Base-by-base conservation (phyloP, 92 coral and sea anemone species). In the Epizoanthus fatuus region DNA sequence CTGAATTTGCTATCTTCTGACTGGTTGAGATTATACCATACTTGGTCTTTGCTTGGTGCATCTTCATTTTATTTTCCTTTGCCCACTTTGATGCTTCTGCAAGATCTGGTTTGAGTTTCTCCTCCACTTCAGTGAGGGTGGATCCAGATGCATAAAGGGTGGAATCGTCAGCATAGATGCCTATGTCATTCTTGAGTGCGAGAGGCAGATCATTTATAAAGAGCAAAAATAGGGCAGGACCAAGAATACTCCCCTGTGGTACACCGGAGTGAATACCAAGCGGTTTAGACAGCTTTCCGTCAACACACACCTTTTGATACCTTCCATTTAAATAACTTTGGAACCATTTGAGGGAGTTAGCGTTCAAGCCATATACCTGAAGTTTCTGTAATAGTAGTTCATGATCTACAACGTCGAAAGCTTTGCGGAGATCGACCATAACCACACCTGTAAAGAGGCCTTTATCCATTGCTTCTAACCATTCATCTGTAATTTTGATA, bases 171-270 rank as follows among this genome's bases (percentile, higher is more conserved):
- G 88, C 91, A 75, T 86, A 81, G 56, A 90, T 71, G 51, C 84
- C 76, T 56, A 75, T 86, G 55, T 86, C 57, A 20, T 65, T 68
- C 70, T 86, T 70, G 68, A 90, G 74, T 19, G 17, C 82, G 45
- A 79, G 42, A 20, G 90, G 93, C 59, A 90, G 90, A 85, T 90
- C 86, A 35, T 90, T 90, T 37, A 86, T 81, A 51, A 90, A 90
- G 35, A 82, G 66, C 56, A 86, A 37, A 65, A 79, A 90, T 6
- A 86, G 66, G 49, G 80, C 35, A 15, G 93, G 90, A 67, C 93
- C 93, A 62, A 74, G 80, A 54, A 90, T 90, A 86, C 93, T 90
- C 60, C 84, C 84, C 14, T 86, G n/a, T n/a, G n/a, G n/a, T n/a
- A n/a, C n/a, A n/a, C n/a, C n/a, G n/a, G n/a, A n/a, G n/a, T 57